Evolutionary conservation across 2,113 vertebrate genomes (phyloP).

Genomic region (Embiotoca jacksoni): DNA sequence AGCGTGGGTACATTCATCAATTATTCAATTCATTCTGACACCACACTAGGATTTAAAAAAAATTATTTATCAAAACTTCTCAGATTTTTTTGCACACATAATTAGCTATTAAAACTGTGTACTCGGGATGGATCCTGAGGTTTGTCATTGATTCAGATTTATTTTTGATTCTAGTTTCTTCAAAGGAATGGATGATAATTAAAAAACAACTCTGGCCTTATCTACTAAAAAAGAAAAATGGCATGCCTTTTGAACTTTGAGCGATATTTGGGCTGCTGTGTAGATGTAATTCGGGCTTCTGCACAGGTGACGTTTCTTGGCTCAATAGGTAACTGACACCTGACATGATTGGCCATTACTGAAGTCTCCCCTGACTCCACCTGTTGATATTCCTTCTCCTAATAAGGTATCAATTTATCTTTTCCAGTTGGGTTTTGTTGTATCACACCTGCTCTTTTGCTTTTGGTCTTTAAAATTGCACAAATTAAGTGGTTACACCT

Average conservation of each 20-base stretch:
- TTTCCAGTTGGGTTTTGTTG: background rate
- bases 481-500: constrained; percentile 11
- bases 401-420: constrained; percentile 26
- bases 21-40: constrained; percentile 24
- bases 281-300: background rate
- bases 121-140: too few species aligned
- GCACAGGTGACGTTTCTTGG: background rate
- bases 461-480: constrained; percentile 16
- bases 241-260: too few species aligned
- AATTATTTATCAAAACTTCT: background rate
- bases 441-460: background rate
- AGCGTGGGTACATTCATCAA: constrained; percentile 6
- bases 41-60: constrained; percentile 3
- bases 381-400: constrained; percentile 4
- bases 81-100: background rate
- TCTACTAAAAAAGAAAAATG: background rate
- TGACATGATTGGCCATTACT: constrained; percentile 20
- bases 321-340: constrained; percentile 11
- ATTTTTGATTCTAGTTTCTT: background rate
- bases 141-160: too few species aligned
- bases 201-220: background rate
- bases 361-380: constrained; percentile 3
- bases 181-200: background rate
- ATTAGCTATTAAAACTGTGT: too few species aligned
- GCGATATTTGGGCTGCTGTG: background rate